These are phyloP conservation scores for Melipona bicolor DNA, from an alignment of 2,888 invertebrate genomes.

Conservation along the genomic window DNA sequence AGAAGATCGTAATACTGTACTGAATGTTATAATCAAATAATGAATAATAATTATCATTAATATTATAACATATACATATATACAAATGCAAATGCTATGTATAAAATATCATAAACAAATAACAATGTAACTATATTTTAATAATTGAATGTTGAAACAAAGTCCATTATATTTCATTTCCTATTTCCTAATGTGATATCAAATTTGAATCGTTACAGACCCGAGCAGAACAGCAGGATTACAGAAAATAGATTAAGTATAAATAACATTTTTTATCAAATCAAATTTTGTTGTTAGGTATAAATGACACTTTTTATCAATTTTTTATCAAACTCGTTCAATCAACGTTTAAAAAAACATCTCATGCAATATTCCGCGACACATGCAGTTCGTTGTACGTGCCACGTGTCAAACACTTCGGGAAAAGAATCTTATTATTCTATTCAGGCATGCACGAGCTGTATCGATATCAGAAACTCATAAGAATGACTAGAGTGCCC, in stretches of 20 bases:
- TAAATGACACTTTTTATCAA: background rate
- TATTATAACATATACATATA: no score
- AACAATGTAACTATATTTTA: no score
- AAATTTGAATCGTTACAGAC: no score
- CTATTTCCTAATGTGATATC: no score
- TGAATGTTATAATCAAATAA: no score
- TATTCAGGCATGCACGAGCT: slow-evolving; percentile 22
- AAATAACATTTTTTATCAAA: background rate
- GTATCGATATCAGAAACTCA: slow-evolving; percentile 51
- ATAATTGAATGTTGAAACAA: no score
- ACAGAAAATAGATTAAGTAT: background rate
- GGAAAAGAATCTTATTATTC: slow-evolving; percentile 45
- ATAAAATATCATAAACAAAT: no score
- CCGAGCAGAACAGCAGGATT: background rate
- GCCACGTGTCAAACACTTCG: slow-evolving; percentile 23
- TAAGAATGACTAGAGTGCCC: slow-evolving; percentile 51
- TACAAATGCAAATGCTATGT: no score
- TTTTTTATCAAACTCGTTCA: background rate
- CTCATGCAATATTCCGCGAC: background rate
- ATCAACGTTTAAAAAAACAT: background rate
- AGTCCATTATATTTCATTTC: no score
- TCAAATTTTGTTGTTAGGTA: background rate
- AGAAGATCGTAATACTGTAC: no score
- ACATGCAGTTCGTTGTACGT: background rate
- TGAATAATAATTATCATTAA: no score